phyloP scores from a whole-genome alignment of 2,113 vertebrate species.

The Melanerpes formicivorus region DNA sequence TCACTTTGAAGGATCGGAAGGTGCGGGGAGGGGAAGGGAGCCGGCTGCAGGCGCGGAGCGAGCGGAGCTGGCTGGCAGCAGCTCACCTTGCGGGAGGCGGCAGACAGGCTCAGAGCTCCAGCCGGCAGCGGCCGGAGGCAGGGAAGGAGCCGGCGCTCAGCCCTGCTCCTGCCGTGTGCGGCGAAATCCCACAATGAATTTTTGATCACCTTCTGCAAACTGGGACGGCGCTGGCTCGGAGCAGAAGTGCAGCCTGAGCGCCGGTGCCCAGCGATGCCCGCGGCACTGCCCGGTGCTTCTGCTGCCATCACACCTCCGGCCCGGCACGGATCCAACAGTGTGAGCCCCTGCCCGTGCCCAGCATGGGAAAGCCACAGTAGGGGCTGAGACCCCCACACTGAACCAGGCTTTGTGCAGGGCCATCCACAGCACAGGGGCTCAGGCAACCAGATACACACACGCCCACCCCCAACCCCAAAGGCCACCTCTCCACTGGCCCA shows the following conservation, averaged over 20 bases:
- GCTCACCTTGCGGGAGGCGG: slow-evolving; percentile 15
- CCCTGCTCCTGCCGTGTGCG: slow-evolving; percentile 23
- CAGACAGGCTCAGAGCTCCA: background rate
- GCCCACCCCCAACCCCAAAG: background rate
- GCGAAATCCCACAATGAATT: slow-evolving; percentile 40
- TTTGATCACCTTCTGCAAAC: slow-evolving; percentile 51
- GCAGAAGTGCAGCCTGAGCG: background rate
- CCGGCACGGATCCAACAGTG: background rate
- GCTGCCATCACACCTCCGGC: background rate
- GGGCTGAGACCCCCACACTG: background rate
- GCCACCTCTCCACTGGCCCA: background rate
- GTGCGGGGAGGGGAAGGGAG: background rate
- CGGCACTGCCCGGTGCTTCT: fast-evolving
- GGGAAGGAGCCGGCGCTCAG: background rate
- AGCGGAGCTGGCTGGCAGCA: background rate
- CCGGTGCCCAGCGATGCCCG: background rate
- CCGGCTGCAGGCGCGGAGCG: background rate
- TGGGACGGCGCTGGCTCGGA: background rate
- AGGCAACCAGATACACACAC: background rate
- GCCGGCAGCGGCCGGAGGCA: background rate
- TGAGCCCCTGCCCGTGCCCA: background rate
- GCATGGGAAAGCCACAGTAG: fast-evolving
- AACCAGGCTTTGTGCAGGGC: background rate
- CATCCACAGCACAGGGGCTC: background rate
- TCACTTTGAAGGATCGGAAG: slow-evolving; percentile 7